Evolutionary conservation across 2,797 vertebrate genomes (phyloP), one percentile per base, ranked within the genome.

Genomic region (Muraenolepis orangiensis): DNA sequence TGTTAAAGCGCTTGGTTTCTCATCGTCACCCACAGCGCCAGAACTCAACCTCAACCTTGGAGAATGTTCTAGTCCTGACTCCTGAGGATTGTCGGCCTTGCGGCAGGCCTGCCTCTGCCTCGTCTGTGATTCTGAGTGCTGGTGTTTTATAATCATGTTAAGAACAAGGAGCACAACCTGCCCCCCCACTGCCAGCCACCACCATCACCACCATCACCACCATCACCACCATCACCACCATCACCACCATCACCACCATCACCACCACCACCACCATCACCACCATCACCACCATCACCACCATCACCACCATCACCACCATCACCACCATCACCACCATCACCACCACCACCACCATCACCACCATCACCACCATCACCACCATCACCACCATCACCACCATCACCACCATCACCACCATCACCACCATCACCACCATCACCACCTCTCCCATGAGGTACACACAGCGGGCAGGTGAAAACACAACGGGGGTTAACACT

Each of bases 401-500:
- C 3, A n/a, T 20, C 46, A 4, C 46, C 20, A 51, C 20, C 46
- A n/a, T n/a, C n/a, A n/a, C n/a, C n/a, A n/a, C n/a, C 3, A n/a
- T 20, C 46, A 4, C 46, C 20, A 51, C 20, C 46, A n/a, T n/a
- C n/a, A n/a, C n/a, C n/a, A n/a, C n/a, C 3, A n/a, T 20, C 46
- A 4, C 46, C 20, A 51, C 20, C 46, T 51, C 42, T 28, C 6
- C 23, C 16, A 30, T 30, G 14, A 11, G 46, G 23, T 6, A 64
- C 18, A 6, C 16, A 64, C 18, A 6, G 12, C 32, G n/a, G 28
- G 34, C 72, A 67, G 34, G 61, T 78, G 29, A 74, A 82, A 72
- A 31, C 68, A 69, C 79, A 28, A 7, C 23, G 32, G 51, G 71
- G 18, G 42, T 72, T 36, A 84, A 68, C 38, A 29, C 78, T 34